Evolutionary conservation across 2,888 invertebrate species (phyloP).

Genomic region (Nomada ruficornis): DNA sequence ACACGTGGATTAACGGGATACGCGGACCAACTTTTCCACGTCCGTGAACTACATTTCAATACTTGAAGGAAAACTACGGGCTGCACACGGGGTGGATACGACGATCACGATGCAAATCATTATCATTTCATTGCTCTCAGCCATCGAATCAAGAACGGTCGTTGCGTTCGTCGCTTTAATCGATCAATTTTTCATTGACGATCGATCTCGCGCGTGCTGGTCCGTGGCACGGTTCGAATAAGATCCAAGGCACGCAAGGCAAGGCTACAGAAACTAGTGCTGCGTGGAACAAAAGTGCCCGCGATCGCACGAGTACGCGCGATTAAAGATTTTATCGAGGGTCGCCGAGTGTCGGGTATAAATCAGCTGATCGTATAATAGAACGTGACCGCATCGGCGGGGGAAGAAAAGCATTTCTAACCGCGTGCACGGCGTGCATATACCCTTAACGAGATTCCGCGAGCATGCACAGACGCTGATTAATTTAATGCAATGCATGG

Average conservation of each 20-base stretch:
- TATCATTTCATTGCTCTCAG: background rate
- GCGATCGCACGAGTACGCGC: constrained; percentile 59
- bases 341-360: constrained; percentile 30
- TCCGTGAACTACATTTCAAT: no score
- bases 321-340: constrained; percentile 65
- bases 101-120: background rate
- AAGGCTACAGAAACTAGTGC: constrained; percentile 26
- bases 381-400: constrained; percentile 2
- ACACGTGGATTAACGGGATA: no score
- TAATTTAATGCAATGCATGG: no score
- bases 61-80: no score
- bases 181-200: background rate
- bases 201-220: constrained; percentile 18
- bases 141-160: background rate
- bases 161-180: background rate
- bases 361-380: constrained; percentile 9
- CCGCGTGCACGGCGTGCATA: background rate
- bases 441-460: background rate
- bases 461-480: no score
- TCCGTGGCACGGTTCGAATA: constrained; percentile 31
- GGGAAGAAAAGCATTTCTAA: background rate
- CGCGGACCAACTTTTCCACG: no score
- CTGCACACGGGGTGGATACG: no score
- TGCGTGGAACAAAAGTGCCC: constrained; percentile 18
- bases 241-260: constrained; percentile 18